Conservation (phyloP, 2,797 vertebrate species). For the Lacerta agilis region DNA sequence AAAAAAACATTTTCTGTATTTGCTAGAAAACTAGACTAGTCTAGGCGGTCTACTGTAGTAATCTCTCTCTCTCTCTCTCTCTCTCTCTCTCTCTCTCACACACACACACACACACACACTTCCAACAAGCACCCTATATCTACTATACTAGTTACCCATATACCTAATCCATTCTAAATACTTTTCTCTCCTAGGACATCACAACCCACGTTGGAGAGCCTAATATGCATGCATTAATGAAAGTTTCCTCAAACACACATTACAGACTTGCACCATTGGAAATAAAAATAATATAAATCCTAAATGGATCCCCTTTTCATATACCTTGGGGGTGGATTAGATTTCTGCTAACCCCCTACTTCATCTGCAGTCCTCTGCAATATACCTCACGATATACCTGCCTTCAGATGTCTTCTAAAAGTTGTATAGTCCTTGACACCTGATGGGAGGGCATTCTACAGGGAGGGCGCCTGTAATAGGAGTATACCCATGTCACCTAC, state of each 20-base stretch:
- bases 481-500: no score
- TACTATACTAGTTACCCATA: neutral
- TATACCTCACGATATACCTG: no score
- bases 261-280: neutral
- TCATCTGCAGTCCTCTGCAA: neutral
- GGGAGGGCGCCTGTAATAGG: no score
- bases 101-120: no score
- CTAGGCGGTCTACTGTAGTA: neutral
- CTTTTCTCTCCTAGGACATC: neutral
- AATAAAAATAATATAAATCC: neutral
- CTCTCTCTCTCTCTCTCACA: no score
- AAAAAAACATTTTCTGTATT: conserved; percentile 17
- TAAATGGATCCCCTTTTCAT: neutral
- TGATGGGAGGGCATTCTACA: no score
- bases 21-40: conserved; percentile 20
- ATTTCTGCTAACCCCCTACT: neutral
- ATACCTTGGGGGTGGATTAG: no score
- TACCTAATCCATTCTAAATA: neutral
- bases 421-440: no score
- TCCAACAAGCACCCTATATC: neutral
- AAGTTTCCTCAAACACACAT: neutral
- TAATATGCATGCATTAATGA: neutral
- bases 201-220: conserved; percentile 7
- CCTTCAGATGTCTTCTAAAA: no score
- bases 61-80: no score